Base-by-base conservation (phyloP, 2,888 invertebrate genomes). In the Lysandra bellargus region DNA sequence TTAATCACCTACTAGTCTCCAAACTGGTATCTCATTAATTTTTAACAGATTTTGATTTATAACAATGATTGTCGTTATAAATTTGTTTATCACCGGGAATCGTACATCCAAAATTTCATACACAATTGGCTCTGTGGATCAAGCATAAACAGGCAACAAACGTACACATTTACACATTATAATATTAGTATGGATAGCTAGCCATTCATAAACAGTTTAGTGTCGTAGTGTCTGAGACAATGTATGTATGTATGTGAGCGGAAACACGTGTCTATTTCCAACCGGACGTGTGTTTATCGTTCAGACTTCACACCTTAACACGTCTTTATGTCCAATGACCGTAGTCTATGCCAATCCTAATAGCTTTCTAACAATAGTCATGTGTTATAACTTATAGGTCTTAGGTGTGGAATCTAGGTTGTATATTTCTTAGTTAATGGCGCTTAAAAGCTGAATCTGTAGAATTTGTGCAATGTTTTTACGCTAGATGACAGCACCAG, bases 231-330 rank as follows among this genome's bases (percentile, higher is more conserved):
- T 73, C 37, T 64, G 64, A 78, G n/a, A 78, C 81, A 81, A 78
- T 80, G 80, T 76, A 84, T 84, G 84, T 85, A 85, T 84, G 83
- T 84, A 81, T 79, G 85, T 82, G 84, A 82, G 91, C 91, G 92
- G 92, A 93, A 92, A 88, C 89, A 86, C 44, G 85, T 88, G 91
- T 93, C 94, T 93, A 93, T 94, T 92, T 90, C 92, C 85, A 89
- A 91, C 93, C 92, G 93, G 94, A 94, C 90, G 91, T 87, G 84
- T 86, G 88, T 88, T 86, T 90, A 91, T 92, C 91, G 91, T 91
- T 85, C 80, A 86, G 88, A 91, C 91, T 91, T 92, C 90, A 88
- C 92, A 90, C 91, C 90, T 90, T 87, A 86, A 87, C 85, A 84
- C 78, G 64, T 78, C 61, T 69, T 69, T 9, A 64, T 64, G 69